Evolutionary conservation across 2,888 invertebrate species (phyloP).

Genomic region (Crematogaster levior): DNA sequence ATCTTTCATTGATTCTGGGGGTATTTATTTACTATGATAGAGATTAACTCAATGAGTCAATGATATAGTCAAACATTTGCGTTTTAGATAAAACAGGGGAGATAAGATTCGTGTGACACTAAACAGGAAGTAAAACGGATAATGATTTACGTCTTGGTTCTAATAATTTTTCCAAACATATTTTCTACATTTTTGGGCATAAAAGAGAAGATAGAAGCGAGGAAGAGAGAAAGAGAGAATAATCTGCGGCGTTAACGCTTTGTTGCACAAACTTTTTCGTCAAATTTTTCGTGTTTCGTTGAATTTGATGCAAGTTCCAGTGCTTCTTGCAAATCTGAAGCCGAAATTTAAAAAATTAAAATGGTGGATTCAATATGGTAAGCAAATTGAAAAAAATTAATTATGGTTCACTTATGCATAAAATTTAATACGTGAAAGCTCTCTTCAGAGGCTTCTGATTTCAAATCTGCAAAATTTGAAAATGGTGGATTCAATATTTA

Average conservation of each 20-base stretch:
- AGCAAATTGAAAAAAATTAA: no score
- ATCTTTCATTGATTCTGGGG: background rate
- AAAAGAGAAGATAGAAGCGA: background rate
- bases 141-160: background rate
- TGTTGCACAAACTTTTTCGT: no score
- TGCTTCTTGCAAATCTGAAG: no score
- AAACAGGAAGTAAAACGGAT: background rate
- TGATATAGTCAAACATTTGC: slow-evolving; percentile 35
- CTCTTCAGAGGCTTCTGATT: no score
- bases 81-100: slow-evolving; percentile 22
- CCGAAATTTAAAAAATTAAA: no score
- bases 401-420: no score
- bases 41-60: background rate
- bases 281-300: no score
- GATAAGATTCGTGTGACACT: slow-evolving; percentile 24
- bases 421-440: no score
- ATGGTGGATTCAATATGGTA: no score
- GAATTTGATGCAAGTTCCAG: no score
- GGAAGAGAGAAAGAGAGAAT: background rate
- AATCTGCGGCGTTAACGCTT: background rate
- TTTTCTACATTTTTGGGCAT: background rate
- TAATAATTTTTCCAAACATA: background rate
- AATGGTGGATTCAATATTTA: no score
- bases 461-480: no score
- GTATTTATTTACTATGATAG: background rate